Evolutionary conservation across 2,797 vertebrate genomes (phyloP).

Genomic region (Helostoma temminkii): DNA sequence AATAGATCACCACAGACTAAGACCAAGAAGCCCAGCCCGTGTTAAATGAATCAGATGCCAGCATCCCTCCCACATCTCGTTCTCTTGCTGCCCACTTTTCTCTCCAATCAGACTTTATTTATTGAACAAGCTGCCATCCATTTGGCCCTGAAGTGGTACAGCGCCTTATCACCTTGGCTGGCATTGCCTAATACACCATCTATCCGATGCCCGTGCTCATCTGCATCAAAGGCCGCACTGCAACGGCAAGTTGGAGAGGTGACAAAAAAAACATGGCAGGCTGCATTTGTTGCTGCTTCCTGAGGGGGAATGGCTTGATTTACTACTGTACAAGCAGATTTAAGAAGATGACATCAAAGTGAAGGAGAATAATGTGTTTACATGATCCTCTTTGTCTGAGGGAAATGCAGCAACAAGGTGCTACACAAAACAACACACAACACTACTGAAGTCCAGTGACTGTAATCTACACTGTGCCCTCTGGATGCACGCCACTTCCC

Average conservation of each 20-base stretch:
- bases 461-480: conserved; percentile 35
- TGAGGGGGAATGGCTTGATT: conserved; percentile 17
- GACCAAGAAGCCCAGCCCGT: conserved; percentile 18
- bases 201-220: not conserved
- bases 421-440: conserved; percentile 16
- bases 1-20: conserved; percentile 2
- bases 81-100: conserved; percentile 45
- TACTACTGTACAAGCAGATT: conserved; percentile 1
- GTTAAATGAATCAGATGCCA: conserved; percentile 39
- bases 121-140: conserved; percentile 34
- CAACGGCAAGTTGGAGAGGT: conserved; percentile 10
- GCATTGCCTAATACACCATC: not conserved
- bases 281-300: conserved; percentile 20
- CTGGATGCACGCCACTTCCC: conserved; percentile 43
- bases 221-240: conserved; percentile 31
- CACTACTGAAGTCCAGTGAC: conserved; percentile 17
- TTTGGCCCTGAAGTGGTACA: not conserved
- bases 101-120: conserved; percentile 25
- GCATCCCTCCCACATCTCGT: conserved; percentile 46
- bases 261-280: conserved; percentile 15
- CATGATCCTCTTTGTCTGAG: conserved; percentile 36
- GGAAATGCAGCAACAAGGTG: conserved; percentile 17
- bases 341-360: conserved; percentile 31
- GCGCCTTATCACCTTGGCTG: conserved; percentile 14
- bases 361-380: conserved; percentile 62